phyloP scores from a whole-genome alignment of 2,797 vertebrate genomes.

The Oreortyx pictus region DNA sequence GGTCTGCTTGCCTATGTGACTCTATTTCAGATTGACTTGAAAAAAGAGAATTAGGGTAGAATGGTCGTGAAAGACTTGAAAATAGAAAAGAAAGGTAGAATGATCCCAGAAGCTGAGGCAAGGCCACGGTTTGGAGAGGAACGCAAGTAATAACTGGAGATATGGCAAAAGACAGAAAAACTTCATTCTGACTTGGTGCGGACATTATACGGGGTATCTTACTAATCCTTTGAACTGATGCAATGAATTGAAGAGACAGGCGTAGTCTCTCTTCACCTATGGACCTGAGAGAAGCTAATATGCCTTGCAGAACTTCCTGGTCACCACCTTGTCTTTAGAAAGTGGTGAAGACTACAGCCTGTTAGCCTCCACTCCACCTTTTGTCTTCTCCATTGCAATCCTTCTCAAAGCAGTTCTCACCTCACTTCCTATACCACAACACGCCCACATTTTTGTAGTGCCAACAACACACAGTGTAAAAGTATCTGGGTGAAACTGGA shows the following conservation, averaged over 20 bases:
- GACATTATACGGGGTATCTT: neutral
- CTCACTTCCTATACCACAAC: neutral
- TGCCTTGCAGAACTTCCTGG: neutral
- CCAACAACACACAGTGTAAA: neutral
- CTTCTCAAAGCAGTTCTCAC: neutral
- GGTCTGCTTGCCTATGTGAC: neutral
- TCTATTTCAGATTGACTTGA: neutral
- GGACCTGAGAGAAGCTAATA: neutral
- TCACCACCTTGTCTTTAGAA: neutral
- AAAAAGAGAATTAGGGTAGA: neutral
- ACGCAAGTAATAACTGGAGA: neutral
- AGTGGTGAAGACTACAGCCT: neutral
- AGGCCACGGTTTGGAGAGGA: neutral
- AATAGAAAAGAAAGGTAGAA: neutral
- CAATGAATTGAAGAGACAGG: neutral
- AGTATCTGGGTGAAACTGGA: neutral
- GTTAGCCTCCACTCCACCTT: rapidly evolving
- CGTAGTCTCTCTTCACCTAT: neutral
- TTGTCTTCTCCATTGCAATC: neutral
- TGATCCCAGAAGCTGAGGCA: neutral
- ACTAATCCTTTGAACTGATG: neutral
- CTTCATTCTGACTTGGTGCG: neutral
- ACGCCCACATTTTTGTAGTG: neutral
- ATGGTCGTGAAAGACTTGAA: neutral
- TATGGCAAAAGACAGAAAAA: neutral